These are phyloP conservation scores for Drepanosiphum platanoidis DNA, from an alignment of 2,888 invertebrate species.

Conservation along the genomic window DNA sequence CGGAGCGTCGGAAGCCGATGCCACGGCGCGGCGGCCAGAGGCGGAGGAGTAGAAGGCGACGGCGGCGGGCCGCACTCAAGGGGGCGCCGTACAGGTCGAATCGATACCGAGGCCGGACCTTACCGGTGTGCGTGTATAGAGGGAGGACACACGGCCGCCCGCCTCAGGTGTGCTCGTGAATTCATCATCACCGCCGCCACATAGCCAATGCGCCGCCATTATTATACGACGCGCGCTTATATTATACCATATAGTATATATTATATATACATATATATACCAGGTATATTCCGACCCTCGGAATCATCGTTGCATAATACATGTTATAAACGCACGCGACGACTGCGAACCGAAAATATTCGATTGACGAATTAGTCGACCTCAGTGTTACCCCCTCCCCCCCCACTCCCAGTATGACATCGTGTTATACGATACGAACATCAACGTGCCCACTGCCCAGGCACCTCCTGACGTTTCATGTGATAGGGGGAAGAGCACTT, in stretches of 20 bases:
- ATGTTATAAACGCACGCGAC: background rate
- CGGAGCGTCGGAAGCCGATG: slow-evolving; percentile 49
- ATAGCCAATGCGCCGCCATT: slow-evolving; percentile 56
- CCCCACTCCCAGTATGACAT: too few relatives aligned
- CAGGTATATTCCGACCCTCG: slow-evolving; percentile 8
- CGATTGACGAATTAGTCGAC: background rate
- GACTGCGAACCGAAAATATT: slow-evolving; percentile 25
- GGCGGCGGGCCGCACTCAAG: slow-evolving; percentile 6
- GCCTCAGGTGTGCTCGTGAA: slow-evolving; percentile 61
- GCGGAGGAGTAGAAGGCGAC: background rate
- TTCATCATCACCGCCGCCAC: slow-evolving; percentile 49
- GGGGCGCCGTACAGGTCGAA: slow-evolving; percentile 60
- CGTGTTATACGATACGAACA: too few relatives aligned
- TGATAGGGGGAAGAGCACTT: too few relatives aligned
- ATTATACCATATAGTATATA: too few relatives aligned
- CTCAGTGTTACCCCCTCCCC: too few relatives aligned
- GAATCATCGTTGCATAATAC: background rate
- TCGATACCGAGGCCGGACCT: slow-evolving; percentile 61
- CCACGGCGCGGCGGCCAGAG: background rate
- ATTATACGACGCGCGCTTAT: background rate
- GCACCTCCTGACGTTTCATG: too few relatives aligned
- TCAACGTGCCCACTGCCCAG: too few relatives aligned
- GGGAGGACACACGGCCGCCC: slow-evolving; percentile 55
- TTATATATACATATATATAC: too few relatives aligned
- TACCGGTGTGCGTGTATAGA: slow-evolving; percentile 46